Evolutionary conservation across 2,888 invertebrate genomes (phyloP).

Genomic region (Ichneumon xanthorius): DNA sequence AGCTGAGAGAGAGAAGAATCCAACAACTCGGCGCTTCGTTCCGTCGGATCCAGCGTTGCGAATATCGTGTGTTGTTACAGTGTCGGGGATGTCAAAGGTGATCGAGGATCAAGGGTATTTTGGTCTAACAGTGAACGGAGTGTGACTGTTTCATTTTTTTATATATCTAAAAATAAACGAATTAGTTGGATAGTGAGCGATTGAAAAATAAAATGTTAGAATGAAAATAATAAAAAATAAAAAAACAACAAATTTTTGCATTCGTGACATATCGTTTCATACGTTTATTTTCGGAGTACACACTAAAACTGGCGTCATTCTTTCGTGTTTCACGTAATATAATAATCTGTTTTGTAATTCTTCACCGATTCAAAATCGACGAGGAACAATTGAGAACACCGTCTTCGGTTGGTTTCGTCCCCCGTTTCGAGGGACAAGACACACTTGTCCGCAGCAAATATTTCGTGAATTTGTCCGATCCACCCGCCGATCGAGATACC

Average conservation of each 20-base stretch:
- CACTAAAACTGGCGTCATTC: conserved; percentile 68
- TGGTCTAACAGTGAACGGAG: conserved; percentile 18
- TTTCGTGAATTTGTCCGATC: conserved; percentile 45
- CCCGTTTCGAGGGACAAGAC: conserved; percentile 48
- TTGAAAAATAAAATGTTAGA: conserved; percentile 4
- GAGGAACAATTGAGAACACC: conserved; percentile 56
- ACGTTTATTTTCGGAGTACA: conserved; percentile 72
- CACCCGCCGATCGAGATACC: conserved; percentile 28
- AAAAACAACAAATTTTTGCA: conserved; percentile 58
- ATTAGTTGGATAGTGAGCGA: conserved; percentile 6
- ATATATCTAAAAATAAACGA: conserved; percentile 3
- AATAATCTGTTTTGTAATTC: conserved; percentile 62
- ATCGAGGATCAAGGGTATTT: conserved; percentile 47
- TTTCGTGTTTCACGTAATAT: conserved; percentile 58
- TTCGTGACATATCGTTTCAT: conserved; percentile 68
- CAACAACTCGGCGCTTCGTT: conserved; percentile 52
- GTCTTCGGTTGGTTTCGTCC: conserved; percentile 46
- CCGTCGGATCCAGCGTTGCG: conserved; percentile 61
- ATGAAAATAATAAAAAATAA: conserved; percentile 34
- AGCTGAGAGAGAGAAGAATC: background rate
- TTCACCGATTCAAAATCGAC: conserved; percentile 66
- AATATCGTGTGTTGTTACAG: conserved; percentile 47
- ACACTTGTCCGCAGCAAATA: conserved; percentile 58
- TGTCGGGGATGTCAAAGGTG: conserved; percentile 21
- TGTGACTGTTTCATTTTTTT: background rate